These are phyloP conservation scores for Rhincodon typus DNA, from an alignment of 2,797 vertebrate genomes.

Conservation along the genomic window DNA sequence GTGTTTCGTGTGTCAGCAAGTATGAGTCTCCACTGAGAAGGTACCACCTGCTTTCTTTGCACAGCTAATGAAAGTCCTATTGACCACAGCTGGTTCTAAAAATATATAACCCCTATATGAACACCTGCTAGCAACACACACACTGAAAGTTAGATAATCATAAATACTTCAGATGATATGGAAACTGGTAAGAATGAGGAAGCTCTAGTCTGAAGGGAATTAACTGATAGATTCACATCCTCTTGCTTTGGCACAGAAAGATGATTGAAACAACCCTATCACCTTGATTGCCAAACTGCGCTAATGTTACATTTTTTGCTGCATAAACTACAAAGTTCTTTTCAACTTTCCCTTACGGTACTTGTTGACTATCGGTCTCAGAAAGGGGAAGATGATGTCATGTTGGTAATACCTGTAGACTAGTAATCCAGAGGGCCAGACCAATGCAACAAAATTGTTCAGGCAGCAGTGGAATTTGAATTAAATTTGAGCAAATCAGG, in stretches of 20 bases:
- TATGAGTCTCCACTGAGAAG: not conserved
- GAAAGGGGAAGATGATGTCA: no score
- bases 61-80: not conserved
- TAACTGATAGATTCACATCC: not conserved
- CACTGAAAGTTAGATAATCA: not conserved
- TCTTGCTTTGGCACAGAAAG: not conserved
- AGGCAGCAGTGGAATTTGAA: no score
- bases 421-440: no score
- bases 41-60: not conserved
- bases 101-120: not conserved
- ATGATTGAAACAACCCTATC: no score
- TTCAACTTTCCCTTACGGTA: no score
- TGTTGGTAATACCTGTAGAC: no score
- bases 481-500: no score
- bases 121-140: not conserved
- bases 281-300: no score
- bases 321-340: no score
- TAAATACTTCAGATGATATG: not conserved
- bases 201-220: not conserved
- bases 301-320: no score
- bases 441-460: no score
- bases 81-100: not conserved
- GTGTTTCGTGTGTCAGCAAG: not conserved
- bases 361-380: no score
- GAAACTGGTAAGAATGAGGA: not conserved